A percentile compares a stretch with the other conserved stretches of the same genome.
Conservation (phyloP, 2,888 invertebrate genomes). For the Pristionchus entomophagus region DNA sequence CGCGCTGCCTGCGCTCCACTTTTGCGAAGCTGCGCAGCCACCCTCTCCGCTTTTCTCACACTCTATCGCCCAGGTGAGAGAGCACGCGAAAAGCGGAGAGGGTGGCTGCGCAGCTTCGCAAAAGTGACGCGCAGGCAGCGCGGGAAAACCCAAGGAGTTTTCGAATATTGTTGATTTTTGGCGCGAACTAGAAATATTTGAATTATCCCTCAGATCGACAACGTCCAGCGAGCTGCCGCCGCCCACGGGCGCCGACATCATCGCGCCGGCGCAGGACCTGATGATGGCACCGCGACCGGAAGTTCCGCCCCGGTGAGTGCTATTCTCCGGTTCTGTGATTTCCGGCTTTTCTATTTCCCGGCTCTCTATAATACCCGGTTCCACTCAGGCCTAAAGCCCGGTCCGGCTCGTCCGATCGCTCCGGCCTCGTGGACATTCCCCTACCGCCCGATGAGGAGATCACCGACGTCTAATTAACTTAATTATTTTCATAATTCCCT, state of each 20-base stretch:
- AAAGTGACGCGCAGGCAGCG: no score
- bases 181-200: background rate
- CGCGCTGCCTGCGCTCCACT: no score
- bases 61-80: no score
- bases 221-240: slow-evolving; percentile 39
- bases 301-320: slow-evolving; percentile 40
- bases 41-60: no score
- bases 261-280: slow-evolving; percentile 35
- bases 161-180: background rate
- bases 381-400: slow-evolving; percentile 42
- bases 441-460: slow-evolving; percentile 47
- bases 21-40: no score
- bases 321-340: no score
- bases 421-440: slow-evolving; percentile 46
- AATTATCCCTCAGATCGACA: slow-evolving; percentile 38
- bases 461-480: slow-evolving; percentile 15
- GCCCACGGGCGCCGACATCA: slow-evolving; percentile 47
- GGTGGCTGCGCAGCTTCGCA: no score
- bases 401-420: background rate
- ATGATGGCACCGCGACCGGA: slow-evolving; percentile 40
- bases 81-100: no score
- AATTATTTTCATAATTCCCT: background rate
- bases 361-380: no score
- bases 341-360: no score
- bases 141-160: no score